Evolutionary conservation across 1,140 invertebrate species (phyloP).

Genomic region (Pteromalus puparum): DNA sequence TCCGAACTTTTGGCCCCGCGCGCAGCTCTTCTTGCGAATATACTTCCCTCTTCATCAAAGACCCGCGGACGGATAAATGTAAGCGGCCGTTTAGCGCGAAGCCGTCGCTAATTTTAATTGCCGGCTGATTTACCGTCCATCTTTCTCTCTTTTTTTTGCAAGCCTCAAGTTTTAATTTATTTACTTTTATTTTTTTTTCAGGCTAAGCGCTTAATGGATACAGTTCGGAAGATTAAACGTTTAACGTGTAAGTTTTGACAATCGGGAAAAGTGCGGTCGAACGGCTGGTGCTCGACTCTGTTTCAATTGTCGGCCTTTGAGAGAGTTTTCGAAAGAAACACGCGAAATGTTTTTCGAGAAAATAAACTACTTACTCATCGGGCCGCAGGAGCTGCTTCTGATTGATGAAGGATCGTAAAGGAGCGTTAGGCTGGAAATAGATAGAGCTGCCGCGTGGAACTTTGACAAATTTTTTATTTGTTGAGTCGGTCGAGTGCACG

Average conservation of each 20-base stretch:
- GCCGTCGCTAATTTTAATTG: slow-evolving; percentile 74
- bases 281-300: background rate
- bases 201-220: background rate
- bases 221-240: background rate
- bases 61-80: slow-evolving; percentile 72
- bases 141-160: background rate
- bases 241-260: slow-evolving; percentile 16
- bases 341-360: slow-evolving; percentile 29
- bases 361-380: slow-evolving; percentile 24
- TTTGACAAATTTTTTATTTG: background rate
- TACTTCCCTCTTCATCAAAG: slow-evolving; percentile 67
- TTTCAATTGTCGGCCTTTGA: background rate
- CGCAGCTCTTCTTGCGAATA: slow-evolving; percentile 65
- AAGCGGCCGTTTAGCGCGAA: slow-evolving; percentile 73
- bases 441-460: too few species aligned
- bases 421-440: background rate
- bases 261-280: slow-evolving; percentile 16
- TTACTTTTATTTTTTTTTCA: background rate
- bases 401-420: slow-evolving; percentile 12
- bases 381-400: background rate
- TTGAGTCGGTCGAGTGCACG: background rate
- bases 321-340: slow-evolving; percentile 27
- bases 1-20: slow-evolving; percentile 49
- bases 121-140: slow-evolving; percentile 66
- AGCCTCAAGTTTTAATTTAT: background rate